These are phyloP conservation scores for Caenorhabditis drosophilae DNA, from an alignment of 2,888 invertebrate species.

Conservation along the genomic window DNA sequence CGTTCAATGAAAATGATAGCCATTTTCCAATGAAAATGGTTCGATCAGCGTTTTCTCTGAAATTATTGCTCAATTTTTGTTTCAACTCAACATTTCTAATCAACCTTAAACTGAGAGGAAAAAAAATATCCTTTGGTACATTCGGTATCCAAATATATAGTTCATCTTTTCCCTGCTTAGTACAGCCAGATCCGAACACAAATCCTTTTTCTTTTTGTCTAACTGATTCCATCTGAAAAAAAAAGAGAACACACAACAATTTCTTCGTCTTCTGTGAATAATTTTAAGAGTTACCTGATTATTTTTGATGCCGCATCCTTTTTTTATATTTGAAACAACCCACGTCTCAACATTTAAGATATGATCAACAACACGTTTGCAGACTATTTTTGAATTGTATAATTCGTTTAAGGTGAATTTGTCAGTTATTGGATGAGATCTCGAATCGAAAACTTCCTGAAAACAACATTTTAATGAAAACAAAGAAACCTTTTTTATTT, in stretches of 20 bases:
- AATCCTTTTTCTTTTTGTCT: not conserved
- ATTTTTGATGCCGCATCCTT: not conserved
- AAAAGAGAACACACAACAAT: not conserved
- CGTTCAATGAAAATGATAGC: not conserved
- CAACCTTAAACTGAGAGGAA: not conserved
- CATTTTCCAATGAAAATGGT: not conserved
- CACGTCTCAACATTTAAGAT: no score
- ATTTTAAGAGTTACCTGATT: not conserved
- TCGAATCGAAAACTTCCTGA: not conserved
- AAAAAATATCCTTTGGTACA: not conserved
- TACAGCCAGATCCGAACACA: not conserved
- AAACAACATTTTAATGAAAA: no score
- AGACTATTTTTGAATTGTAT: not conserved
- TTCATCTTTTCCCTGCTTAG: conserved; percentile 1
- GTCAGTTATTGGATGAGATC: not conserved
- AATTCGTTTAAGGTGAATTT: not conserved
- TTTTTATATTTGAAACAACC: not conserved
- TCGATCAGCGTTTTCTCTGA: not conserved
- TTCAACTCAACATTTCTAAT: no score
- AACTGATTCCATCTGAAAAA: not conserved
- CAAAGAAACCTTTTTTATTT: not conserved
- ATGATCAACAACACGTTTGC: not conserved
- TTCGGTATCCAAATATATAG: not conserved
- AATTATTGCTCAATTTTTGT: no score
- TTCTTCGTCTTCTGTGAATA: not conserved